phyloP scores from a whole-genome alignment of 2,113 vertebrate species.

The Apteryx mantelli region DNA sequence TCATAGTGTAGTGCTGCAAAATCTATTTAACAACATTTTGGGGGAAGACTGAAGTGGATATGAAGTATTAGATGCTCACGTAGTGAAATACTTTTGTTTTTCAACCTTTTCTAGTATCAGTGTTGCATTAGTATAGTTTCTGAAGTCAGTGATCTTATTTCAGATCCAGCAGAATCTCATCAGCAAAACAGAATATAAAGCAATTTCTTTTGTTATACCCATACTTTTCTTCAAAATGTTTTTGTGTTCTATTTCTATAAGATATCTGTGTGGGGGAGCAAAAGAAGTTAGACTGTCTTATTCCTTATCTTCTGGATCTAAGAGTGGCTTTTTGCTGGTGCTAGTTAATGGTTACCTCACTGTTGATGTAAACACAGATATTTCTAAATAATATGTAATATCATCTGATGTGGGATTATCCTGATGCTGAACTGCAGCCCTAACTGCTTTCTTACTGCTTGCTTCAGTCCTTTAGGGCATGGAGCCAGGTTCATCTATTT shows the following conservation, averaged over 20 bases:
- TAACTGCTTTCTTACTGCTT: not conserved
- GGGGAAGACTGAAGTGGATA: not conserved
- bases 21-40: not conserved
- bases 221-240: too few species aligned
- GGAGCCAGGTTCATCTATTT: rapidly evolving
- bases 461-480: not conserved
- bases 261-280: rapidly evolving
- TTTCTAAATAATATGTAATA: not conserved
- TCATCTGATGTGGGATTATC: not conserved
- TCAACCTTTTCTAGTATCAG: not conserved
- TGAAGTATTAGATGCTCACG: rapidly evolving
- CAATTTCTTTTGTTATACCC: too few species aligned
- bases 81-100: not conserved
- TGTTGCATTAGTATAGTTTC: not conserved
- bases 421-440: not conserved
- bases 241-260: not conserved
- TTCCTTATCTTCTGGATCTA: not conserved
- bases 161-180: not conserved
- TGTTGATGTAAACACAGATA: not conserved
- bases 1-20: not conserved
- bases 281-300: not conserved
- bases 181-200: not conserved
- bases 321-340: not conserved
- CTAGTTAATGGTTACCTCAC: not conserved
- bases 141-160: not conserved